These are phyloP conservation scores for Myocastor coypus DNA, from an alignment of 2,113 vertebrate species.

Conservation along the genomic window DNA sequence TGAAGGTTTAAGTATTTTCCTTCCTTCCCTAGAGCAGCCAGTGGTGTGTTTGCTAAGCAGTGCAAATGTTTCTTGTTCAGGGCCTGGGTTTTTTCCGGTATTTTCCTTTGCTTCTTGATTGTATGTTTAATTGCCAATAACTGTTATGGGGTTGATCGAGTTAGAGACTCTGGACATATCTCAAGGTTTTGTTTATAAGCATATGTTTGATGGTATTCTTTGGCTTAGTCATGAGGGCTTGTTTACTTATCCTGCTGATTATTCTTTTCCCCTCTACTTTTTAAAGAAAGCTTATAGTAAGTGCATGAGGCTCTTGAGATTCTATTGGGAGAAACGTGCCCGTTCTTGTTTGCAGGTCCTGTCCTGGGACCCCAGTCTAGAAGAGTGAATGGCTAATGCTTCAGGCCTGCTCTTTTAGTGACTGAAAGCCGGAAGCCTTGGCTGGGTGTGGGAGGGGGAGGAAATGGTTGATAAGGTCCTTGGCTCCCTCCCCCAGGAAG, in stretches of 20 bases:
- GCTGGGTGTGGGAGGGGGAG: slow-evolving; percentile 28
- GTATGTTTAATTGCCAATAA: slow-evolving; percentile 42
- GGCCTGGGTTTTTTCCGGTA: not conserved
- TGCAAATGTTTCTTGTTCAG: not conserved
- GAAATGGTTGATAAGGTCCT: slow-evolving; percentile 42
- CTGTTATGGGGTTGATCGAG: not conserved
- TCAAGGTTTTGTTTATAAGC: not conserved
- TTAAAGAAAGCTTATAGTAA: not conserved
- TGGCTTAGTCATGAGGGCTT: not conserved
- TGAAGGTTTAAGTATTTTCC: not conserved
- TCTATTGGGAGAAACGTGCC: not conserved
- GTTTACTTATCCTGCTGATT: not conserved
- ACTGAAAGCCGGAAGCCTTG: slow-evolving; percentile 24
- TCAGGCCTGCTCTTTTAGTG: not conserved
- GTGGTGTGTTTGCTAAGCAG: not conserved
- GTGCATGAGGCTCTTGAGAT: not conserved
- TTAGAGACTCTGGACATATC: slow-evolving; percentile 19
- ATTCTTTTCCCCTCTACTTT: not conserved
- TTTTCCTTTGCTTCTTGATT: slow-evolving; percentile 35
- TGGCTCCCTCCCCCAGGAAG: not conserved
- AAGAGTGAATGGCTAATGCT: not conserved
- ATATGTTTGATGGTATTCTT: not conserved
- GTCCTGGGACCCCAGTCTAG: not conserved
- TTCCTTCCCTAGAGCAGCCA: not conserved
- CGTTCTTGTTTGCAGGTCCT: not conserved